Base-by-base conservation (phyloP, 2,113 vertebrate species). In the Forbesichthys agassizii region DNA sequence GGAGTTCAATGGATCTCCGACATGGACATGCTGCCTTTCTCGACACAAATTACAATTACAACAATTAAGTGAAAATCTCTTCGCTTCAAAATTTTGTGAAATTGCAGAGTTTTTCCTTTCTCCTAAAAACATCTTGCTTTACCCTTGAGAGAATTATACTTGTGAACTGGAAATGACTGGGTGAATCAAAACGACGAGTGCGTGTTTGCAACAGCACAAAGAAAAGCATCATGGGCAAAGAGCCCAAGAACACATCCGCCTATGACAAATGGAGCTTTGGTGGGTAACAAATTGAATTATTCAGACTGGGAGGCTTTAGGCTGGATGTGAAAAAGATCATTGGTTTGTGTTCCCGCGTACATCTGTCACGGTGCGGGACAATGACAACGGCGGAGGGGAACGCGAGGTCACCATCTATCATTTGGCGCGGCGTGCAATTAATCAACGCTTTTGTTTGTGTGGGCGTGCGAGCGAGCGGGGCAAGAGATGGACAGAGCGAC, bases 261-360 rank as follows among this genome's bases (percentile, higher is more conserved):
- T 70, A 68, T 84, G 83, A 90, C 79, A 86, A 88, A 87, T 88
- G 74, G 55, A 74, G 75, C 83, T 81, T 87, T 70, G 73, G 83
- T 82, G 77, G 83, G 85, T 85, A 42, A 86, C 77, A 89, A 87
- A 91, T 86, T 83, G 78, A 87, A 88, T 89, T 84, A 86, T 88
- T 86, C 71, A 78, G 75, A 83, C 80, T 80, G 59, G 64, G 74
- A 76, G 73, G 88, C 79, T 71, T 64, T 48, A 73, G 68, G 56
- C 73, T 66, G 66, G 79, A 83, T 79, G 80, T 74, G 74, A 64
- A 72, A 48, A 73, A 83, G 79, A 86, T 86, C 80, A 80, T 84
- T 80, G 81, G 78, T 78, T 80, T 80, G 78, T 71, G 71, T 81
- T 81, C 74, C 66, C 14, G 33, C 69, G 76, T 78, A 76, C 79